Conservation (phyloP, 1,140 invertebrate genomes). For the Drosophila eugracilis region DNA sequence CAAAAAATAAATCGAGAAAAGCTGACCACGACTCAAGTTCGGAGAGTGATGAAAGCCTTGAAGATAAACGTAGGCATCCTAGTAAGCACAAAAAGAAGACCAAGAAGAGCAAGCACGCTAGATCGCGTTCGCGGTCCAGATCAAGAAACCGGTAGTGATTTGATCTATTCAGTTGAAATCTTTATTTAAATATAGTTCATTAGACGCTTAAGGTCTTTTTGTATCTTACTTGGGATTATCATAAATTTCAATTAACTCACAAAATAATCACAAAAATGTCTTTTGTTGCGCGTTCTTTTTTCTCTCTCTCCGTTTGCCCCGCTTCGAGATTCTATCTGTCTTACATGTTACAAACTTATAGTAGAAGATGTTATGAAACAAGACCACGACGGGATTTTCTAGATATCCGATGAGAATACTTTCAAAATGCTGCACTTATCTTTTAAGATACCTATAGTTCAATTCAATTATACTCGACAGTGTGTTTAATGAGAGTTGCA, state of each 20-base stretch:
- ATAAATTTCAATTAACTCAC: slow-evolving; percentile 78
- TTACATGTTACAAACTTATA: slow-evolving; percentile 38
- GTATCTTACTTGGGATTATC: slow-evolving; percentile 69
- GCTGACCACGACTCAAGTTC: slow-evolving; percentile 23
- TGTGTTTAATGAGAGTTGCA: slow-evolving; percentile 13
- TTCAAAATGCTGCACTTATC: slow-evolving; percentile 38
- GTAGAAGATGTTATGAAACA: slow-evolving; percentile 21
- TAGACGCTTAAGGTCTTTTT: slow-evolving; percentile 58
- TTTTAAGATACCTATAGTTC: slow-evolving; percentile 51
- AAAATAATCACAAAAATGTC: slow-evolving; percentile 77
- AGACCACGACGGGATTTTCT: slow-evolving; percentile 21
- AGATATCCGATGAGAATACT: slow-evolving; percentile 45
- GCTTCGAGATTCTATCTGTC: slow-evolving; percentile 20
- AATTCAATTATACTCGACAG: slow-evolving; percentile 19
- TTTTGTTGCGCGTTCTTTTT: slow-evolving; percentile 47
- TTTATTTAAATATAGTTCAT: slow-evolving; percentile 70
- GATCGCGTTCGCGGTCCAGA: slow-evolving; percentile 71
- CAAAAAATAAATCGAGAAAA: slow-evolving; percentile 52
- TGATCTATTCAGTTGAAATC: slow-evolving; percentile 58
- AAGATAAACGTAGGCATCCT: slow-evolving; percentile 43
- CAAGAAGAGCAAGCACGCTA: slow-evolving; percentile 78
- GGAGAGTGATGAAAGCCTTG: slow-evolving; percentile 33
- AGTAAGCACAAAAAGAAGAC: slow-evolving; percentile 81
- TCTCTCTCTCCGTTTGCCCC: slow-evolving; percentile 29
- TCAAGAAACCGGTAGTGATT: slow-evolving; percentile 47